These are phyloP conservation scores for Grapholita molesta DNA, from an alignment of 1,140 invertebrate species.

Conservation along the genomic window DNA sequence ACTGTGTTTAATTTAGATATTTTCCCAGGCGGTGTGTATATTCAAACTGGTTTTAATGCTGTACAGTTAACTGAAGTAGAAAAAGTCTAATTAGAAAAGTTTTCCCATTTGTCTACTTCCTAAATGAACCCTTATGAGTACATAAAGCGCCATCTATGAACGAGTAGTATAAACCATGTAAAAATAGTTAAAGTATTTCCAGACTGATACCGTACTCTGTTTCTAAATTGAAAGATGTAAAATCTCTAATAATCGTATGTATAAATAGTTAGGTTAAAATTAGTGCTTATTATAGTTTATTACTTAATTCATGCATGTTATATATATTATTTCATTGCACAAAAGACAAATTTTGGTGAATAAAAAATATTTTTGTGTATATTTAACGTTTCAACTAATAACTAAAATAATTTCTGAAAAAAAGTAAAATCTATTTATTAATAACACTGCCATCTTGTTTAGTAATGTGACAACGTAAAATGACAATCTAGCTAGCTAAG, in stretches of 20 bases:
- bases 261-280: no score
- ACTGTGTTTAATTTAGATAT: no score
- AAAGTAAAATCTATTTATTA: background rate
- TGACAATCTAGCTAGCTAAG: background rate
- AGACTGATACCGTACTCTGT: no score
- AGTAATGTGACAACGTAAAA: background rate
- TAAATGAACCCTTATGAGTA: background rate
- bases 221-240: background rate
- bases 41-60: no score
- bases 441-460: background rate
- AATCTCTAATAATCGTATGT: no score
- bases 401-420: background rate
- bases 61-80: no score
- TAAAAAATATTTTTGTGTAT: no score
- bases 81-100: background rate
- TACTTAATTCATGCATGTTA: no score
- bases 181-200: background rate
- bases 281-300: no score
- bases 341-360: no score
- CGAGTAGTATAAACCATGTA: slow-evolving; percentile 25
- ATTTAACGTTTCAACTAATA: background rate
- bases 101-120: background rate
- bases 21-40: no score
- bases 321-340: no score
- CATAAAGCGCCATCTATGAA: slow-evolving; percentile 33